These are phyloP conservation scores for Thysanoteuthis rhombus DNA, from an alignment of 2,888 invertebrate species.

Conservation along the genomic window DNA sequence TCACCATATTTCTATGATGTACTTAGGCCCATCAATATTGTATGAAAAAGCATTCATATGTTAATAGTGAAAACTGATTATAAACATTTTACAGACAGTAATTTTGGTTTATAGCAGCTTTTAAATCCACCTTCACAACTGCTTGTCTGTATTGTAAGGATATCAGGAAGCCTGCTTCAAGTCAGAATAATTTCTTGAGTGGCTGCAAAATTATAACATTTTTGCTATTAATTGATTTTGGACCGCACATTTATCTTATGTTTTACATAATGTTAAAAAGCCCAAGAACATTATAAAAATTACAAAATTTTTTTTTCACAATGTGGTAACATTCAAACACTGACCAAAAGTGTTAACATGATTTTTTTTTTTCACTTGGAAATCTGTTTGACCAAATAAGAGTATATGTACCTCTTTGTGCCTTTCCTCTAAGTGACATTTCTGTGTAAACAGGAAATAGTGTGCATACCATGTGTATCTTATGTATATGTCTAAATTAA, in stretches of 20 bases:
- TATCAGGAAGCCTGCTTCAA: neutral
- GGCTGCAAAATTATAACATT: neutral
- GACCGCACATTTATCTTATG: neutral
- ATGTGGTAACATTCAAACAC: neutral
- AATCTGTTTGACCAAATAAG: neutral
- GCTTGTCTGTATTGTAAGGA: neutral
- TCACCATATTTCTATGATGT: neutral
- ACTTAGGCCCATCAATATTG: neutral
- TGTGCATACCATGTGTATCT: neutral
- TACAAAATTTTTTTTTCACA: neutral
- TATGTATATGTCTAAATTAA: neutral
- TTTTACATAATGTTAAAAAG: neutral
- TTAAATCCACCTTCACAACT: neutral
- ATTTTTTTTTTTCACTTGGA: neutral
- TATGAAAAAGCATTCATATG: neutral
- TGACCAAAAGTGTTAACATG: slow-evolving; percentile 1
- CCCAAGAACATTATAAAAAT: neutral
- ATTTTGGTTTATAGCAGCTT: neutral
- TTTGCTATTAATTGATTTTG: neutral
- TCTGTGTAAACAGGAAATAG: neutral
- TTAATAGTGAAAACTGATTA: neutral
- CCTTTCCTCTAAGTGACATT: neutral
- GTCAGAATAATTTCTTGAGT: neutral
- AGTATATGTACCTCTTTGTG: neutral
- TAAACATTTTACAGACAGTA: neutral